A percentile compares a stretch with the other conserved stretches of the same genome.
Conservation (phyloP, 2,888 invertebrate species). For the Lamellibrachia satsuma region DNA sequence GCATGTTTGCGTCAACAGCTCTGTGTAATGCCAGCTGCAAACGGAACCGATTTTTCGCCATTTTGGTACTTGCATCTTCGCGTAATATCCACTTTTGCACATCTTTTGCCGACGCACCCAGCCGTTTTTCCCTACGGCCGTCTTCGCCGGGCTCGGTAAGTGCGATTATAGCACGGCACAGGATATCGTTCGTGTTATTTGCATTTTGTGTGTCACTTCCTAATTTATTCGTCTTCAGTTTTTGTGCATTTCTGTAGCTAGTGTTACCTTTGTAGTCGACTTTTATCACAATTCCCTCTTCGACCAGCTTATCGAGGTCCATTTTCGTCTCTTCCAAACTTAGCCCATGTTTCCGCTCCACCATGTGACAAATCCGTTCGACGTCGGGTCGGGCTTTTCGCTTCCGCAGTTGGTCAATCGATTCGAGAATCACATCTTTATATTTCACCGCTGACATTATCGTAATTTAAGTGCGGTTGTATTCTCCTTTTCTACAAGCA, state of each 20-base stretch:
- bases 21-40: background rate
- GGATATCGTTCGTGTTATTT: conserved; percentile 33
- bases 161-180: background rate
- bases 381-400: conserved; percentile 86
- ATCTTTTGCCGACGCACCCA: conserved; percentile 19
- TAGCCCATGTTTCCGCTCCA: conserved; percentile 79
- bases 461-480: conserved; percentile 17
- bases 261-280: conserved; percentile 88
- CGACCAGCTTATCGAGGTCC: conserved; percentile 79
- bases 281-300: conserved; percentile 79
- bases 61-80: background rate
- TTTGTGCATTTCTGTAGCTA: conserved; percentile 84
- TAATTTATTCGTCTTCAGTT: conserved; percentile 73
- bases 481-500: conserved; percentile 14
- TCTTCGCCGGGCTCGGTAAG: conserved; percentile 20
- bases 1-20: background rate
- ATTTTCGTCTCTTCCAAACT: conserved; percentile 71
- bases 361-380: conserved; percentile 83
- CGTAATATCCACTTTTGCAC: conserved; percentile 13
- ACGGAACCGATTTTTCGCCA: background rate
- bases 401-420: conserved; percentile 83
- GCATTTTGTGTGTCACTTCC: conserved; percentile 42
- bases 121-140: conserved; percentile 7
- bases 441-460: conserved; percentile 49
- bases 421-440: conserved; percentile 81